Percentiles rank a stretch among this genome's conserved stretches.
Conservation (phyloP, 2,888 invertebrate genomes). For the Aproaerema taeniolella region DNA sequence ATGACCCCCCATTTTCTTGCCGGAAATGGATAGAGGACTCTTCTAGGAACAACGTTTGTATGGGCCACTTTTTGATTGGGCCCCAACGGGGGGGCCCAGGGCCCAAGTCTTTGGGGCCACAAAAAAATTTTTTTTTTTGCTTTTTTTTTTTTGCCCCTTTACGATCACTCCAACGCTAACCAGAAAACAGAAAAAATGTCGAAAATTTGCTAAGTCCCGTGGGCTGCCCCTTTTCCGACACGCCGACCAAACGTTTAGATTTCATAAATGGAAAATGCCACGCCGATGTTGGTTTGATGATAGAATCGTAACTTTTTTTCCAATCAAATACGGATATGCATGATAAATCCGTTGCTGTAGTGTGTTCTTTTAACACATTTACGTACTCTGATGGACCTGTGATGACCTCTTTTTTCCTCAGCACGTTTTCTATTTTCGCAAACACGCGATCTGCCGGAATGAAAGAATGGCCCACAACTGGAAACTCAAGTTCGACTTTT, state of each 20-base stretch:
- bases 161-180: too few species aligned
- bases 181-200: too few species aligned
- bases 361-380: constrained; percentile 16
- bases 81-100: too few species aligned
- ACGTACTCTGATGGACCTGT: constrained; percentile 7
- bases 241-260: constrained; percentile 8
- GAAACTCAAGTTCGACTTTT: constrained; percentile 15
- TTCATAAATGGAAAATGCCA: constrained; percentile 21
- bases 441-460: constrained; percentile 12
- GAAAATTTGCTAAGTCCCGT: too few species aligned
- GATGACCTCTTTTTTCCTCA: constrained; percentile 12
- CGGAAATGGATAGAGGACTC: too few species aligned
- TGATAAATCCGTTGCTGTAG: constrained; percentile 10
- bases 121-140: too few species aligned
- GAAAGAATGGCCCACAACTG: constrained; percentile 16
- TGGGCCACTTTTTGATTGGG: too few species aligned
- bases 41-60: too few species aligned
- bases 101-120: too few species aligned
- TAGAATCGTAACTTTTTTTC: constrained; percentile 13
- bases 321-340: constrained; percentile 18
- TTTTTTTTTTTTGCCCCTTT: too few species aligned
- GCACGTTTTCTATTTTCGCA: constrained; percentile 7
- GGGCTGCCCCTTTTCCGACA: too few species aligned
- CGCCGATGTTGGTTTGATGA: constrained; percentile 18
- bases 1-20: too few species aligned